A percentile compares a stretch with the other conserved stretches of the same genome.
Conservation (phyloP, 2,113 vertebrate species). For the Syngnathus scovelli region DNA sequence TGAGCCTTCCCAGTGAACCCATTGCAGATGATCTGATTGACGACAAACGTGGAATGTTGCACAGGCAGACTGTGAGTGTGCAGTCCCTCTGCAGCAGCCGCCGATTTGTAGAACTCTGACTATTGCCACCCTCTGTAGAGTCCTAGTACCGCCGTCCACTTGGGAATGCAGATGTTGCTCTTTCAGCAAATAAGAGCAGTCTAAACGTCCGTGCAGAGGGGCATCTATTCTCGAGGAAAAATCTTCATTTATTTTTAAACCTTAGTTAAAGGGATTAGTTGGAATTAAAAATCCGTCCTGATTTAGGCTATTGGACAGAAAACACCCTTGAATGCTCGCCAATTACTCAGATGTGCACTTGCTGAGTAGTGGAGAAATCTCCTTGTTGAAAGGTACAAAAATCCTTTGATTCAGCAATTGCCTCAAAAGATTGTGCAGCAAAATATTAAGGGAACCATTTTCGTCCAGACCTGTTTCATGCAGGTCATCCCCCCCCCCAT, state of each 20-base stretch:
- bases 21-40: no score
- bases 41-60: constrained; percentile 8
- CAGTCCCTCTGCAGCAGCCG: neutral
- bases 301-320: neutral
- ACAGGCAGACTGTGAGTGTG: neutral
- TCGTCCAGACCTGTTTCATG: no score
- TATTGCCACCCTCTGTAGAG: neutral
- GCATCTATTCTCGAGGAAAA: neutral
- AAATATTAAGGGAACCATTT: no score
- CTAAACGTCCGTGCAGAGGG: neutral
- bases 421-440: no score
- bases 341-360: neutral
- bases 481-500: no score
- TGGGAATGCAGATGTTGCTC: constrained; percentile 16
- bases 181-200: neutral
- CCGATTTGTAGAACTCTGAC: constrained; percentile 13
- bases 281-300: no score
- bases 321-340: neutral
- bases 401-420: no score
- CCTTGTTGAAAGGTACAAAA: no score
- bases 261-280: no score
- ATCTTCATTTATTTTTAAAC: neutral
- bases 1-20: no score
- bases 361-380: no score
- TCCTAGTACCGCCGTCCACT: constrained; percentile 11